Percentiles rank a stretch among this genome's conserved stretches.
These are phyloP conservation scores for Hoplodrina ambigua DNA, from an alignment of 2,888 invertebrate species.

Conservation along the genomic window DNA sequence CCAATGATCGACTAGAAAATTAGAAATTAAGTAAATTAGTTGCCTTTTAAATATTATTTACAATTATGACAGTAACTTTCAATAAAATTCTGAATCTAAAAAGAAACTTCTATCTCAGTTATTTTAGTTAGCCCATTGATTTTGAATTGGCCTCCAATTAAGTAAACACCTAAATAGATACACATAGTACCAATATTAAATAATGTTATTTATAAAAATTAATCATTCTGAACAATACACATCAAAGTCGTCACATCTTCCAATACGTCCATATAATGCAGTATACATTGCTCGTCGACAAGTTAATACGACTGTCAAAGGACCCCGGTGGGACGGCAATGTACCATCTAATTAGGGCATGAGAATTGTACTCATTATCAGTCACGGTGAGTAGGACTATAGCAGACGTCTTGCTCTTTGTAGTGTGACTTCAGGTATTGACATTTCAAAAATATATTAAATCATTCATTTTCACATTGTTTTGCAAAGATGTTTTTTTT, in stretches of 20 bases:
- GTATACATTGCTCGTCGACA: conserved; percentile 65
- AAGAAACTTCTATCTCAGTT: no score
- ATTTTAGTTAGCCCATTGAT: no score
- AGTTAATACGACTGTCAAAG: conserved; percentile 72
- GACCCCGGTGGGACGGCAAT: conserved; percentile 56
- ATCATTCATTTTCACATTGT: no score
- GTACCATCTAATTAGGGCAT: conserved; percentile 67
- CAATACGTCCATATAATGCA: conserved; percentile 26
- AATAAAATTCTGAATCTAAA: no score
- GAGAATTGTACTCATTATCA: conserved; percentile 68
- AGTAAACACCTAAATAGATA: no score
- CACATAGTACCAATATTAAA: background rate
- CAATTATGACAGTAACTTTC: no score
- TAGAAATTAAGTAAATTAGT: no score
- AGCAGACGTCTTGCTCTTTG: conserved; percentile 30
- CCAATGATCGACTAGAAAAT: background rate
- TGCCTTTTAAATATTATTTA: no score
- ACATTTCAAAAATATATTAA: background rate
- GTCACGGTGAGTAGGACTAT: conserved; percentile 13
- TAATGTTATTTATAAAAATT: no score
- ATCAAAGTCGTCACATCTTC: conserved; percentile 6
- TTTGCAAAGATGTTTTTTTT: no score
- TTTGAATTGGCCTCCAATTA: no score
- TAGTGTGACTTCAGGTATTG: conserved; percentile 7
- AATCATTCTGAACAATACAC: background rate